Base-by-base conservation (phyloP, 2,888 invertebrate genomes). In the Artemia sinica region DNA sequence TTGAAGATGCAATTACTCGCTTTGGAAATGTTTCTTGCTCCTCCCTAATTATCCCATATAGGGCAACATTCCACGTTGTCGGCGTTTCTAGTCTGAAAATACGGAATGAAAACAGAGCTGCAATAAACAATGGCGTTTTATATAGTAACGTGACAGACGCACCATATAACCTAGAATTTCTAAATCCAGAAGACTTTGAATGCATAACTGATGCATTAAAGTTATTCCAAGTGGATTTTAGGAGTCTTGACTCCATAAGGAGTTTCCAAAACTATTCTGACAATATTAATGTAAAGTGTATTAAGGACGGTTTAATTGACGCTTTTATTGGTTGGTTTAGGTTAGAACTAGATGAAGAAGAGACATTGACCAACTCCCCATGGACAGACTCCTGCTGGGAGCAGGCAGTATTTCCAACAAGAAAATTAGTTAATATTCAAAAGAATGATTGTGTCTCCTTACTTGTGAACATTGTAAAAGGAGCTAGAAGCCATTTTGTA, bases 291-390 rank as follows among this genome's bases (percentile, higher is more conserved):
- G 72, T 77, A 50, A 72, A 73, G 50, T 72, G 74, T 51, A 51
- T 73, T 49, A 71, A 72, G 7, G 73, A 80, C 48, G 86, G 86
- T 3, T 78, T 76, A 67, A 75, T 88, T 13, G 85, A 88, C 77
- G 82, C 83, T 48, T 77, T 87, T 66, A 83, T 84, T 68, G 82
- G 86, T 52, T 89, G 86, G 86, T 89, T 89, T 75, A 84, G 86
- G 74, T 79, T 89, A 70, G 78, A 85, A 75, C 78, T 90, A 67
- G 83, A 85, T 73, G 83, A 85, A 10, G 80, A 81, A 58, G 80
- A 83, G 50, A 79, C 77, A 0, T 78, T 89, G 58, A 83, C 84
- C 67, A 85, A 86, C 10, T 81, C 84, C 72, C 86, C 86, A 3
- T 78, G 74, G 11, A 72, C 71, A 8, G 69, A 72, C 8, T 74